Evolutionary conservation across 1,140 invertebrate genomes (phyloP).

Genomic region (Trinorchestia longiramus): DNA sequence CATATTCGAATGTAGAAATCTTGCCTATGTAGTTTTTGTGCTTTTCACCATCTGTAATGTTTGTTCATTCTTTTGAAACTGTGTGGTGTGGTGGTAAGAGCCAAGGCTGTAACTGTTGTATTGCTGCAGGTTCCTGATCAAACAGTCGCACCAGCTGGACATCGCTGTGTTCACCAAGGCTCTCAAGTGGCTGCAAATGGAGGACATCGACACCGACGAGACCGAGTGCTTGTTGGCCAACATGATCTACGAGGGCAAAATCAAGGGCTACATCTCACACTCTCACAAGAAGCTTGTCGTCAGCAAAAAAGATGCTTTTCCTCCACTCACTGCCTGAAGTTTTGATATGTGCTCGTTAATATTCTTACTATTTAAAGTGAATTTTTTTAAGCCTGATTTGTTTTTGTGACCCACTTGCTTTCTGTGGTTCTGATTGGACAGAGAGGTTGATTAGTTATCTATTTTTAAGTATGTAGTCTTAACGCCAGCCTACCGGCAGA

Average conservation of each 20-base stretch:
- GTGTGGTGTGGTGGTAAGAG: neutral
- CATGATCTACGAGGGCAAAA: slow-evolving; percentile 93
- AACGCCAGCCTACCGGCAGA: too few relatives aligned
- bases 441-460: too few relatives aligned
- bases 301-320: slow-evolving; percentile 97
- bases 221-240: slow-evolving; percentile 96
- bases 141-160: slow-evolving; percentile 91
- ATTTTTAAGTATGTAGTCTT: too few relatives aligned
- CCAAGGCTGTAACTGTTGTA: neutral
- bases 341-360: neutral
- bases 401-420: neutral
- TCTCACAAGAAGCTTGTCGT: slow-evolving; percentile 97
- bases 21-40: neutral
- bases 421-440: neutral
- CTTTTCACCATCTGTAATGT: neutral
- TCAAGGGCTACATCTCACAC: slow-evolving; percentile 97
- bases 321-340: slow-evolving; percentile 70
- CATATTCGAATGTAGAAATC: too few relatives aligned
- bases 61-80: neutral
- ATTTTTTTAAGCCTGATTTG: neutral
- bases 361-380: neutral
- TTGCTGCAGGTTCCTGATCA: slow-evolving; percentile 70
- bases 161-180: slow-evolving; percentile 85
- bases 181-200: slow-evolving; percentile 78
- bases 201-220: slow-evolving; percentile 91